A percentile compares a stretch with the other conserved stretches of the same genome.
These are phyloP conservation scores for Cremastinae sp. DNA, from an alignment of 2,888 invertebrate species.

Conservation along the genomic window DNA sequence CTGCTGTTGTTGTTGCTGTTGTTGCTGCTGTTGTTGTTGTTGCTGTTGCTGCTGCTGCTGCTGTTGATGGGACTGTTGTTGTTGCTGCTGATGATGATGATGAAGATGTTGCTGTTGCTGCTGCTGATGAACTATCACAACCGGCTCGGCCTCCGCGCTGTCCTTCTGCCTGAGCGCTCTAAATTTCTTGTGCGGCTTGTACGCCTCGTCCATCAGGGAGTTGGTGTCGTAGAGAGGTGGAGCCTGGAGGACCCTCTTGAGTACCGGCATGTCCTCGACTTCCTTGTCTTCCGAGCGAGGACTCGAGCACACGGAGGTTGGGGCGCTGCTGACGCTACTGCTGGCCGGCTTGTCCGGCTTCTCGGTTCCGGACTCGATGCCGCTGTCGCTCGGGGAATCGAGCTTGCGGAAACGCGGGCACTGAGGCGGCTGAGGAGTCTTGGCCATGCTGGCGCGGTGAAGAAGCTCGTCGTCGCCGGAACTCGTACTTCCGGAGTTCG, in stretches of 20 bases:
- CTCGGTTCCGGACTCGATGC: conserved; percentile 95
- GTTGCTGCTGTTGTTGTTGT: conserved; percentile 64
- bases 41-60: conserved; percentile 63
- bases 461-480: conserved; percentile 88
- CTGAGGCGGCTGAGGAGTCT: conserved; percentile 78
- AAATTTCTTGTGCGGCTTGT: conserved; percentile 97
- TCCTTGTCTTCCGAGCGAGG: conserved; percentile 93
- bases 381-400: conserved; percentile 95
- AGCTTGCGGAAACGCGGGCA: conserved; percentile 89
- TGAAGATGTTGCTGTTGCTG: conserved; percentile 81
- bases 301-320: conserved; percentile 91
- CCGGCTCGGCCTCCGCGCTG: conserved; percentile 89
- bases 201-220: conserved; percentile 95
- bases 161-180: conserved; percentile 91
- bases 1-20: conserved; percentile 72
- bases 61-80: conserved; percentile 63
- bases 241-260: conserved; percentile 95
- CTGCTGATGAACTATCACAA: conserved; percentile 80
- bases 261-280: conserved; percentile 93
- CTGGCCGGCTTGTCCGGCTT: conserved; percentile 87
- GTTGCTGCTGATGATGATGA: conserved; percentile 80
- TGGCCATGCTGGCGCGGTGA: conserved; percentile 79
- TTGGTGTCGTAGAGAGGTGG: conserved; percentile 95
- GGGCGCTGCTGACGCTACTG: conserved; percentile 84
- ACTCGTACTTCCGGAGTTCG: conserved; percentile 87